A percentile compares a stretch with the other conserved stretches of the same genome.
phyloP scores from a whole-genome alignment of 2,113 vertebrate genomes.

The Nannospalax galili region DNA sequence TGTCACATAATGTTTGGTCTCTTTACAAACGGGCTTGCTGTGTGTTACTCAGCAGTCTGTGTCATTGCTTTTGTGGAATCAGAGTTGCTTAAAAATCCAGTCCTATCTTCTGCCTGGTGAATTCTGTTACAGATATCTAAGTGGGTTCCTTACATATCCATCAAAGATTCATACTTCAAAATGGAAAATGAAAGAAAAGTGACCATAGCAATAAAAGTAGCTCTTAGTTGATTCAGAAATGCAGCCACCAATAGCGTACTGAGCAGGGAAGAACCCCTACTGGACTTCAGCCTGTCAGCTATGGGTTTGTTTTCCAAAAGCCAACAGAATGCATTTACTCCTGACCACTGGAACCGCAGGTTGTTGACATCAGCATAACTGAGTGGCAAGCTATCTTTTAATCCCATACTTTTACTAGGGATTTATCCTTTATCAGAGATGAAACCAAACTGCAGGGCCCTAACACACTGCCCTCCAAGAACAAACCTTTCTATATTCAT shows the following conservation, averaged over 20 bases:
- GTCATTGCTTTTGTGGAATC: conserved; percentile 65
- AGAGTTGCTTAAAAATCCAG: conserved; percentile 79
- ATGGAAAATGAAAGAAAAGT: conserved; percentile 80
- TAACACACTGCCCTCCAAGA: neutral
- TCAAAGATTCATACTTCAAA: conserved; percentile 79
- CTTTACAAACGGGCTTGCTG: conserved; percentile 80
- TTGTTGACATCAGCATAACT: neutral
- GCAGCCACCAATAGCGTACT: conserved; percentile 56
- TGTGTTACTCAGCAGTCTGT: conserved; percentile 77
- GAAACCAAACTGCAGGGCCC: neutral
- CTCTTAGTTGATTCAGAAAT: conserved; percentile 68
- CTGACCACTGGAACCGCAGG: neutral
- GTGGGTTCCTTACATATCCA: conserved; percentile 70
- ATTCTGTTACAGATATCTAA: conserved; percentile 68
- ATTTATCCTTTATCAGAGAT: neutral
- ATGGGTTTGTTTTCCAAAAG: neutral
- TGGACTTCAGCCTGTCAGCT: neutral
- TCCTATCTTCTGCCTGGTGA: conserved; percentile 77
- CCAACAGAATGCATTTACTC: neutral
- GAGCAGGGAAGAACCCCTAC: conserved; percentile 50
- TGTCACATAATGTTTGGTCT: conserved; percentile 79
- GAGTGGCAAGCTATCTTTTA: neutral
- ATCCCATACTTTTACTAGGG: neutral
- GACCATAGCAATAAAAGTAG: conserved; percentile 72
- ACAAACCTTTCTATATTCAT: neutral